Evolutionary conservation across 1,140 invertebrate species (phyloP).

Genomic region (Megalonaias nervosa): DNA sequence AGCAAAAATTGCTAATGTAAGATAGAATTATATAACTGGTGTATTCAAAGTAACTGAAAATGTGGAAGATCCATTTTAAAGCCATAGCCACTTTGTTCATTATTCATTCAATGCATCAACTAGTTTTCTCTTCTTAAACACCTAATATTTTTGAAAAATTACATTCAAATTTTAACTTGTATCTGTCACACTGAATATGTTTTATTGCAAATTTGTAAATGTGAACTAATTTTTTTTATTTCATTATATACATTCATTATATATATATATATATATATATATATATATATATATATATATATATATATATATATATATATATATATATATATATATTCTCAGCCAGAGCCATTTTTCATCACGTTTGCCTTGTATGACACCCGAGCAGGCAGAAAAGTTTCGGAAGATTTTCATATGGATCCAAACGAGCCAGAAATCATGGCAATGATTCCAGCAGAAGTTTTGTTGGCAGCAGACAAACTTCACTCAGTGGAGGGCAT

Average conservation of each 20-base stretch:
- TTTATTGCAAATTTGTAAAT: too few relatives aligned
- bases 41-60: not conserved
- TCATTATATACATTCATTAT: too few relatives aligned
- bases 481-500: constrained; percentile 64
- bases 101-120: too few relatives aligned
- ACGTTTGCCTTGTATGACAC: constrained; percentile 90
- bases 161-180: too few relatives aligned
- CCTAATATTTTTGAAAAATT: too few relatives aligned
- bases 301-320: too few relatives aligned
- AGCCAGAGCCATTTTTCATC: constrained; percentile 93
- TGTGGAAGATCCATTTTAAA: not conserved
- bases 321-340: constrained; percentile 25
- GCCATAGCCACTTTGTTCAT: not conserved
- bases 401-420: constrained; percentile 95
- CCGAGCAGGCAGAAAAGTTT: constrained; percentile 86
- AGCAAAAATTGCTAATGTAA: constrained; percentile 80
- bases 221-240: too few relatives aligned
- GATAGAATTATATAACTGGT: constrained; percentile 16
- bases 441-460: constrained; percentile 74
- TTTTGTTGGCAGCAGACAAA: constrained; percentile 59
- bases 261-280: too few relatives aligned
- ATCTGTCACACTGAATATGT: too few relatives aligned
- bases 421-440: constrained; percentile 82
- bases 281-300: too few relatives aligned
- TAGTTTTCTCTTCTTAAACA: too few relatives aligned